Evolutionary conservation across 2,888 invertebrate genomes (phyloP).

Genomic region (Balanococcus diminutus): DNA sequence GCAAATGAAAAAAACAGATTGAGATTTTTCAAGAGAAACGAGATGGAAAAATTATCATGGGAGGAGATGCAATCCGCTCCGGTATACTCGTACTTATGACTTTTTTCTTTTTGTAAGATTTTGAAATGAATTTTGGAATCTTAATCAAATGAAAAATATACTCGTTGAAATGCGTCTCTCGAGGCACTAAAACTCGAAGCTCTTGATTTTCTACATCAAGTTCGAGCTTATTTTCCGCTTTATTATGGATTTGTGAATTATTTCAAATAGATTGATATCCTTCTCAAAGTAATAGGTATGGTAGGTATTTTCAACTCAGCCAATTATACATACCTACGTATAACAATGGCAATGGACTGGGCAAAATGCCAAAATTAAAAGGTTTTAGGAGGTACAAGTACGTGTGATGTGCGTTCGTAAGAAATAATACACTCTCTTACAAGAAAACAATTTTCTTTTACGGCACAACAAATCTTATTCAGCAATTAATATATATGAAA

Average conservation of each 20-base stretch:
- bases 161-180: neutral
- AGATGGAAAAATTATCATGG: neutral
- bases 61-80: too few species aligned
- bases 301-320: neutral
- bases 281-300: neutral
- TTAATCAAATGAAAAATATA: neutral
- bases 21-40: neutral
- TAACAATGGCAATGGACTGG: neutral
- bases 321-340: neutral
- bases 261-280: neutral
- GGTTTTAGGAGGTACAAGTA: neutral
- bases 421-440: constrained; percentile 12
- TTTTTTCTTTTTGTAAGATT: neutral
- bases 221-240: neutral
- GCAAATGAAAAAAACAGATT: neutral
- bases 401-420: neutral
- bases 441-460: neutral
- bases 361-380: neutral
- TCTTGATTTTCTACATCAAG: neutral
- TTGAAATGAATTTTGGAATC: neutral
- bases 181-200: neutral
- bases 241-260: neutral
- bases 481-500: constrained; percentile 3
- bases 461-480: constrained; percentile 9
- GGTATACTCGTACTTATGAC: neutral